phyloP scores from a whole-genome alignment of 2,113 vertebrate species.

The Lampris incognitus region DNA sequence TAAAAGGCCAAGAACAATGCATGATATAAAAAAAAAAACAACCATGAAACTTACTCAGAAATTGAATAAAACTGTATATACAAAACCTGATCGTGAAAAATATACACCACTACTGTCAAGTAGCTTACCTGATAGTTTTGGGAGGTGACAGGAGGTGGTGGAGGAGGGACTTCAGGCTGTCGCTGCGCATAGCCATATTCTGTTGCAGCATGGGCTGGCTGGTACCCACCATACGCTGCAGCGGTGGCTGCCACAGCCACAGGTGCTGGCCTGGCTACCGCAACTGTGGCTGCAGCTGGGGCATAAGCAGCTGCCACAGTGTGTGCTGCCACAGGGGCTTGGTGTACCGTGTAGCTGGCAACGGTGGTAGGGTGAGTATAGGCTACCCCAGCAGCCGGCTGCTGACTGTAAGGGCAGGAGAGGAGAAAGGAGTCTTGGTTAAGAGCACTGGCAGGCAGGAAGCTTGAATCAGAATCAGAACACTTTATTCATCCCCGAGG shows the following conservation, averaged over 20 bases:
- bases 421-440: neutral
- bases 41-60: too few species aligned
- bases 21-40: too few species aligned
- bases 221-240: slow-evolving; percentile 94
- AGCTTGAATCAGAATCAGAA: too few species aligned
- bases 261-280: slow-evolving; percentile 92
- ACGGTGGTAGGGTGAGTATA: slow-evolving; percentile 99
- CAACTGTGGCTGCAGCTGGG: slow-evolving; percentile 91
- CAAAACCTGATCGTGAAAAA: neutral
- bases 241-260: slow-evolving; percentile 93
- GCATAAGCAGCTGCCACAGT: slow-evolving; percentile 96
- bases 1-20: too few species aligned
- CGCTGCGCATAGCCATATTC: slow-evolving; percentile 96
- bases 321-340: slow-evolving; percentile 95
- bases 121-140: slow-evolving; percentile 95
- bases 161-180: slow-evolving; percentile 95
- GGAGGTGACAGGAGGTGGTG: slow-evolving; percentile 94
- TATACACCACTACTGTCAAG: neutral
- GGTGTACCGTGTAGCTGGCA: slow-evolving; percentile 98
- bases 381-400: slow-evolving; percentile 94
- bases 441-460: too few species aligned
- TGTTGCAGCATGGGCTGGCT: slow-evolving; percentile 89
- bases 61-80: neutral
- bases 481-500: too few species aligned
- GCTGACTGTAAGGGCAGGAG: slow-evolving; percentile 85